Conservation (phyloP, 1,140 invertebrate genomes). For the Apis florea region DNA sequence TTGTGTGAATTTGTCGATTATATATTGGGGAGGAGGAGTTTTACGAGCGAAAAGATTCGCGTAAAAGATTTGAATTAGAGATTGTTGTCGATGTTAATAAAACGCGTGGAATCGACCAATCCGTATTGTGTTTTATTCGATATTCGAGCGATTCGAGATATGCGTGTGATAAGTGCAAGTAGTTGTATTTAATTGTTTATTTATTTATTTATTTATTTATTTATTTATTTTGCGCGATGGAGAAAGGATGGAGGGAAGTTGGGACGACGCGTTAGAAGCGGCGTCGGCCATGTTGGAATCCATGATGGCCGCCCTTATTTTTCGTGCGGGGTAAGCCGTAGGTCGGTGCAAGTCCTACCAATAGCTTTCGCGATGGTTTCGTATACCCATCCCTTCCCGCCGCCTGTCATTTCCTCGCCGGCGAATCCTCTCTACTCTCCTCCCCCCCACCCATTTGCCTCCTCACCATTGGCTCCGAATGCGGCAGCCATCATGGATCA, state of each 20-base stretch:
- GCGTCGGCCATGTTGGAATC: conserved; percentile 75
- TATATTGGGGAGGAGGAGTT: no score
- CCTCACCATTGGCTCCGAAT: conserved; percentile 50
- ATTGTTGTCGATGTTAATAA: not conserved
- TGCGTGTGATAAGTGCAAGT: no score
- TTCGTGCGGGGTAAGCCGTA: conserved; percentile 65
- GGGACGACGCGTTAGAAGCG: not conserved
- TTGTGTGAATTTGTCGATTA: no score
- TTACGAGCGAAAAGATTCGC: no score
- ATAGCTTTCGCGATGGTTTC: conserved; percentile 67
- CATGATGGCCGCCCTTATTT: conserved; percentile 77
- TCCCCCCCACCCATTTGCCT: conserved; percentile 55
- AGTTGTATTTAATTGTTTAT: no score
- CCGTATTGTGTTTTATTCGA: no score
- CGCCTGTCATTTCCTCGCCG: conserved; percentile 52
- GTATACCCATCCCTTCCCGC: conserved; percentile 71
- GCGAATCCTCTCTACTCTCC: conserved; percentile 31
- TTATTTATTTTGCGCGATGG: not conserved
- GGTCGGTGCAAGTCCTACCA: conserved; percentile 73
- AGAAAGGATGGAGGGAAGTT: conserved; percentile 15
- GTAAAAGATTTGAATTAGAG: no score
- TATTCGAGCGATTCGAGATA: no score
- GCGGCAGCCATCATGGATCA: conserved; percentile 73
- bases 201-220: no score
- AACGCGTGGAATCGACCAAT: not conserved